Percentiles rank a stretch among this genome's conserved stretches.
Conservation (phyloP, 2,888 invertebrate species). For the Nowickia ferox region DNA sequence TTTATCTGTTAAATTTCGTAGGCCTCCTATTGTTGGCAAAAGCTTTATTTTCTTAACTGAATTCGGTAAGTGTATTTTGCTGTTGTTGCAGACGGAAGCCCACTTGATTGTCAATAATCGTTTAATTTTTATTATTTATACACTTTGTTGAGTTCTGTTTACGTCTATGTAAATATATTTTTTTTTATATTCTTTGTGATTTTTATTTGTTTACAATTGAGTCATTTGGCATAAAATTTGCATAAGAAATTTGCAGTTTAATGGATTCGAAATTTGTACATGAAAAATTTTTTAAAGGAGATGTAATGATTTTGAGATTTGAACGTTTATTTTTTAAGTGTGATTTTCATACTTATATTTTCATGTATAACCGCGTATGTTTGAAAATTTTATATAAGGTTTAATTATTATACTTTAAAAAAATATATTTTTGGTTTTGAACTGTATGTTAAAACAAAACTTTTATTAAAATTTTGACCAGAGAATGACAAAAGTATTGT, state of each 20-base stretch:
- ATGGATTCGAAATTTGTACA: constrained; percentile 32
- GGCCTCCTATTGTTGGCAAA: not conserved
- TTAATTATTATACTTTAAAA: too few relatives aligned
- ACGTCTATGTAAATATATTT: not conserved
- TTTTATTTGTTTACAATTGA: constrained; percentile 56
- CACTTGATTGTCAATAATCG: constrained; percentile 70
- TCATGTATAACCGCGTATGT: too few relatives aligned
- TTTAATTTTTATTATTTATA: constrained; percentile 67
- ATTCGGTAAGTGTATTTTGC: not conserved
- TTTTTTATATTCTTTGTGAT: too few relatives aligned
- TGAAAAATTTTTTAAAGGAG: constrained; percentile 1
- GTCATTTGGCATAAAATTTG: constrained; percentile 59
- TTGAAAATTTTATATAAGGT: too few relatives aligned
- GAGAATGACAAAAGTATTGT: too few relatives aligned
- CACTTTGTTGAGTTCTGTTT: constrained; percentile 28
- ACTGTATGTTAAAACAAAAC: too few relatives aligned
- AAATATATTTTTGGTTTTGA: too few relatives aligned
- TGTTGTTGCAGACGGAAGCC: constrained; percentile 57
- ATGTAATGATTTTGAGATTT: not conserved
- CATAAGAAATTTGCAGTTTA: constrained; percentile 53
- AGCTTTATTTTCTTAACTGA: not conserved
- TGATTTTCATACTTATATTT: too few relatives aligned
- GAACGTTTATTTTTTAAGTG: not conserved
- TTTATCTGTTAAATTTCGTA: not conserved
- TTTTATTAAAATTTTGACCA: too few relatives aligned